Conservation (phyloP, 2,888 invertebrate species). For the Girardia tigrina region DNA sequence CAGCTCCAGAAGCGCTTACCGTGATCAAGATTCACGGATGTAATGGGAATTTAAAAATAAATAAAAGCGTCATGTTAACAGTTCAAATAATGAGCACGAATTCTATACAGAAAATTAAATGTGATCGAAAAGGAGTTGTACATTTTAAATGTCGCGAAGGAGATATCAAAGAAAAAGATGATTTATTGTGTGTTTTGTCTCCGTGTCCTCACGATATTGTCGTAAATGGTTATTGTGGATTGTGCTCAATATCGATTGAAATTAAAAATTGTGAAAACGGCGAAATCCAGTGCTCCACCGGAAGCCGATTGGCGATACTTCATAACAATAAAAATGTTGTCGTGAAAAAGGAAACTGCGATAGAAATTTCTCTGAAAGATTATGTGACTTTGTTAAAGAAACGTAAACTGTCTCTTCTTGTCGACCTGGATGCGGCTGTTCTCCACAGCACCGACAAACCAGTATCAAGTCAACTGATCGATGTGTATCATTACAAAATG, state of each 20-base stretch:
- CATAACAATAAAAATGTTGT: conserved; percentile 15
- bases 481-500: conserved; percentile 41
- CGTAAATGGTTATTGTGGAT: not conserved
- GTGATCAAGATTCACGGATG: not conserved
- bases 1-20: not conserved
- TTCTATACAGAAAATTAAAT: not conserved
- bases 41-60: conserved; percentile 9
- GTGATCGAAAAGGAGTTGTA: not conserved
- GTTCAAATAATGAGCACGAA: not conserved
- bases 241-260: not conserved
- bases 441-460: conserved; percentile 96
- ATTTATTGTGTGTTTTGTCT: not conserved
- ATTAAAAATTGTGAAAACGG: not conserved
- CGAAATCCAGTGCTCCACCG: not conserved
- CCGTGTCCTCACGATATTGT: not conserved
- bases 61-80: not conserved
- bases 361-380: conserved; percentile 76
- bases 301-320: not conserved
- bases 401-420: conserved; percentile 76
- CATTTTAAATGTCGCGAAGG: not conserved
- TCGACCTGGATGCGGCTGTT: conserved; percentile 94
- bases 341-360: conserved; percentile 54
- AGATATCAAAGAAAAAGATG: not conserved
- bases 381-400: conserved; percentile 68
- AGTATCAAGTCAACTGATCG: conserved; percentile 74